phyloP scores from a whole-genome alignment of 2,888 invertebrate genomes.

The Meganola albula region DNA sequence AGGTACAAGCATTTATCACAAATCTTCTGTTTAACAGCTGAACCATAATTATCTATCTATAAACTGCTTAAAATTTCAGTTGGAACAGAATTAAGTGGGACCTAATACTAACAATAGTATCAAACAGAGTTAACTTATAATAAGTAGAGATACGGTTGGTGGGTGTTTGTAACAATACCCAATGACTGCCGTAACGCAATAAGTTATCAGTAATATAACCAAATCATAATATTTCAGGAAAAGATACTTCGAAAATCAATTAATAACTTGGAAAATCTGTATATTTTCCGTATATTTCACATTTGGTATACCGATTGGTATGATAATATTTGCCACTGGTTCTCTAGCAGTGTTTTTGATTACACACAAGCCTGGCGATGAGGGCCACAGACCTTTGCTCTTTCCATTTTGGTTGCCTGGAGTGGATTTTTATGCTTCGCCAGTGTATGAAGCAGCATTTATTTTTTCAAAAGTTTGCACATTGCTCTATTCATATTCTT shows the following conservation, averaged over 20 bases:
- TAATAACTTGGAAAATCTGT: slow-evolving; percentile 43
- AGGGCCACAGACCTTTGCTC: slow-evolving; percentile 34
- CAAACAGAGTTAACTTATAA: no score
- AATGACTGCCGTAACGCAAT: no score
- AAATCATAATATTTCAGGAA: slow-evolving; percentile 31
- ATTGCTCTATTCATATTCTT: slow-evolving; percentile 33
- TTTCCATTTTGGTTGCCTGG: slow-evolving; percentile 46
- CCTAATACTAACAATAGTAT: no score
- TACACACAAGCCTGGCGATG: slow-evolving; percentile 28
- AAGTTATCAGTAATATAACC: not conserved
- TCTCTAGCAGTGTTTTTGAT: slow-evolving; percentile 30
- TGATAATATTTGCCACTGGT: slow-evolving; percentile 25
- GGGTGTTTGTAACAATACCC: no score
- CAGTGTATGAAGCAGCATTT: slow-evolving; percentile 44
- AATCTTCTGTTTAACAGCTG: no score
- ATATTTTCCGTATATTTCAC: slow-evolving; percentile 29
- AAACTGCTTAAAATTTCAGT: no score
- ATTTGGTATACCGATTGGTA: slow-evolving; percentile 19
- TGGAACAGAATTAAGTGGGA: no score
- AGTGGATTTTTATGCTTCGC: slow-evolving; percentile 38
- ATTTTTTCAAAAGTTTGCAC: slow-evolving; percentile 31
- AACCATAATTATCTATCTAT: no score
- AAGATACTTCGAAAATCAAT: slow-evolving; percentile 41
- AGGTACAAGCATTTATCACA: no score
- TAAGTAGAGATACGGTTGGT: no score